Evolutionary conservation across 1,140 invertebrate species (phyloP), one percentile per base, ranked within the genome.

Genomic region (Drosophila suzukii): DNA sequence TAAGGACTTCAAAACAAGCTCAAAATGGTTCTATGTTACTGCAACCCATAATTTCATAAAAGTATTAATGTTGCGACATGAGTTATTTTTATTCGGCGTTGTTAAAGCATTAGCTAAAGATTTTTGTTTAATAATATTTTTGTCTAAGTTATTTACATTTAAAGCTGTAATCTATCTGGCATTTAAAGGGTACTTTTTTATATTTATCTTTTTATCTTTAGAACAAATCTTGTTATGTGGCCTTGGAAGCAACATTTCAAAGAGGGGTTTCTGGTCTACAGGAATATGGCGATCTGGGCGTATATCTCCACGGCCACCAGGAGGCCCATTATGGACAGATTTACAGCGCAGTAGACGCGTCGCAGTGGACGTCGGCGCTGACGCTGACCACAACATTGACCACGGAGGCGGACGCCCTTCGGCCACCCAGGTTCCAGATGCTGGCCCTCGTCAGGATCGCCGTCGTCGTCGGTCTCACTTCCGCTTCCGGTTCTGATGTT

Each of bases 331-430:
- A 92, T 75, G 68, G 83, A 66, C 10, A 81, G 57, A 76, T 92
- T 92, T 56, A 92, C 78, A 91, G 81, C 78, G 91, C 91, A 91
- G 84, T 91, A 88, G 88, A 90, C 72, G 91, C 91, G 90, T 91
- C 88, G 91, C 79, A 91, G 65, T 91, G 90, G 85, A 91, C 90
- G 90, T 91, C 90, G 81, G 70, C 90, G 83, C 65, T 90, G 90
- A 91, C 83, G 83, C 80, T 90, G 84, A 88, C 80, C 65, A 89
- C 77, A 55, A 88, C 84, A 75, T 77, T 85, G 68, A 46, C 60
- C 43, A 63, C 53, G 0, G 43, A 20, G 11, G 43, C 43, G 43
- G 17, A 12, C 8, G 61, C 67, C 51, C 66, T 65, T 24, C 59
- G 63, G 13, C 43, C 56, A 41, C 30, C 43, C 68, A 55, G 41